Evolutionary conservation across 2,797 vertebrate species (phyloP).

Genomic region (Anisognathus igniventris): DNA sequence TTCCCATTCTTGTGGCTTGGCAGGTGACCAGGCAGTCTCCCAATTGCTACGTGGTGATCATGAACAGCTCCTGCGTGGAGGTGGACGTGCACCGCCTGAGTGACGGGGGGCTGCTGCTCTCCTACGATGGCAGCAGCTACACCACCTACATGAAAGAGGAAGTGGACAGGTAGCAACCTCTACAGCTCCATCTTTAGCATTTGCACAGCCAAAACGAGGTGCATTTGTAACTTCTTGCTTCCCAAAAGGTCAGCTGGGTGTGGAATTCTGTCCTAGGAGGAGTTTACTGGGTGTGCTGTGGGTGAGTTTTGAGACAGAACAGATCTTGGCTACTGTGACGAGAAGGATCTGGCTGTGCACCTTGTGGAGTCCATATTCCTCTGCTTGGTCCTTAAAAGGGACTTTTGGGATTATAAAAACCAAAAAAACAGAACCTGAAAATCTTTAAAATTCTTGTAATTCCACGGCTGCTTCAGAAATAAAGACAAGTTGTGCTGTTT

Average conservation of each 20-base stretch:
- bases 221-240: neutral
- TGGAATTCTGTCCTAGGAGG: neutral
- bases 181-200: neutral
- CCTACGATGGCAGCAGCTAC: conserved; percentile 97
- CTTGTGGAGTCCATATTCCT: accelerated
- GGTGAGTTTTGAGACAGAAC: neutral
- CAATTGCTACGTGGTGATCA: conserved; percentile 96
- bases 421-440: accelerated
- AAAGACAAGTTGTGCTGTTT: neutral
- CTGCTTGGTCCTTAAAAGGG: neutral
- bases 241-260: neutral
- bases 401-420: neutral
- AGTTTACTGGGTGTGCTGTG: accelerated
- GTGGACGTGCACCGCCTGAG: conserved; percentile 95
- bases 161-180: conserved; percentile 85
- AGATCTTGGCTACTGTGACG: neutral
- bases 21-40: conserved; percentile 95
- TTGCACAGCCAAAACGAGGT: neutral
- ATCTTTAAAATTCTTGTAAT: neutral
- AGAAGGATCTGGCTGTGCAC: neutral
- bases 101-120: conserved; percentile 92
- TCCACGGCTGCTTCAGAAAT: neutral
- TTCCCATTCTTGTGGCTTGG: neutral
- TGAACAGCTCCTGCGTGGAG: conserved; percentile 90
- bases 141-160: conserved; percentile 99